phyloP scores from a whole-genome alignment of 92 coral and sea anemone species.

The Actinernus sp. region DNA sequence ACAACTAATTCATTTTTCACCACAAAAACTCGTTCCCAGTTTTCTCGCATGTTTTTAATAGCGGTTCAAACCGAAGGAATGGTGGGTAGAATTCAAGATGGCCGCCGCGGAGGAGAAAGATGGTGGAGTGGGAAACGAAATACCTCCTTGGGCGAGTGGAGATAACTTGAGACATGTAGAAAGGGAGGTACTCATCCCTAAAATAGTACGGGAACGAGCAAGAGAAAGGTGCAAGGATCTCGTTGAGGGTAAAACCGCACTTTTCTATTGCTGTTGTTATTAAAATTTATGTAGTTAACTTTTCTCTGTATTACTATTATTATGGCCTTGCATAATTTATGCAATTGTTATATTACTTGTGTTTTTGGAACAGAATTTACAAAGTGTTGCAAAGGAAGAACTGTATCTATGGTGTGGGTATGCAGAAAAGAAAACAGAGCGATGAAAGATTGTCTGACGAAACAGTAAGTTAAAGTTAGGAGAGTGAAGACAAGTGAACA shows the following conservation, averaged over 20 bases:
- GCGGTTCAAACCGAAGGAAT: slow-evolving; percentile 18
- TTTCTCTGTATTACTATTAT: too few species aligned
- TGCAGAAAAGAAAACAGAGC: slow-evolving; percentile 87
- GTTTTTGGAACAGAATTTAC: slow-evolving; percentile 63
- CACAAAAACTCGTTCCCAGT: too few species aligned
- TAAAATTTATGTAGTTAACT: too few species aligned
- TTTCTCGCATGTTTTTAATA: not conserved
- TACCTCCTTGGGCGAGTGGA: slow-evolving; percentile 94
- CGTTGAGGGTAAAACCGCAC: slow-evolving; percentile 61
- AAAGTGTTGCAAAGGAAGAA: slow-evolving; percentile 90
- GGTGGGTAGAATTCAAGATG: slow-evolving; percentile 54
- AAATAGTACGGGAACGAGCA: slow-evolving; percentile 89
- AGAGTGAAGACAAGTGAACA: not conserved
- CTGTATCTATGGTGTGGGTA: slow-evolving; percentile 83
- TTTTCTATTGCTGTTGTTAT: too few species aligned
- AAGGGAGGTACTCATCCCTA: slow-evolving; percentile 94
- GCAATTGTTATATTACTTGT: not conserved
- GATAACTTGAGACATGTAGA: slow-evolving; percentile 84
- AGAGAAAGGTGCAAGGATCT: slow-evolving; percentile 84
- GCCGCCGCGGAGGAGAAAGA: slow-evolving; percentile 28
- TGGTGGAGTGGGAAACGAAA: not conserved
- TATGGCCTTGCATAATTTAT: too few species aligned
- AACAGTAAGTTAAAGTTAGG: slow-evolving; percentile 60
- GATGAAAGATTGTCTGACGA: slow-evolving; percentile 86
- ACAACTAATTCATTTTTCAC: too few species aligned